Conservation (phyloP, 2,797 vertebrate genomes). For the Phaenicophaeus curvirostris region DNA sequence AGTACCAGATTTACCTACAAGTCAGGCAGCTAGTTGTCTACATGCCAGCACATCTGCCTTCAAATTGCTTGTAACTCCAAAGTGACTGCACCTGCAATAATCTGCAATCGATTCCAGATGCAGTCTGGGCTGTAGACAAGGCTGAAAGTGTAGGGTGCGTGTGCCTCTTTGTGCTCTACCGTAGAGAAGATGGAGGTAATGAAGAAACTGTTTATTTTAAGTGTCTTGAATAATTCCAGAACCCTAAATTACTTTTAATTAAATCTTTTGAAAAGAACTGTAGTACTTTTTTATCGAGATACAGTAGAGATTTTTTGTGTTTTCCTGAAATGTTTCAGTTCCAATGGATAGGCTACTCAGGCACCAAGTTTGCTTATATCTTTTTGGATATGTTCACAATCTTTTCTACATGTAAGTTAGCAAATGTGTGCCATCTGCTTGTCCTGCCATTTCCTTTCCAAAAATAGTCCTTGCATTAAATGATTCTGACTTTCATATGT, state of each 20-base stretch:
- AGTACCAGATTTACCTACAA: slow-evolving; percentile 12
- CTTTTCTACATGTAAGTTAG: neutral
- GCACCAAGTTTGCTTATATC: neutral
- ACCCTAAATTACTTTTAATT: neutral
- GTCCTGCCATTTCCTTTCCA: neutral
- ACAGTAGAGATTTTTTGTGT: neutral
- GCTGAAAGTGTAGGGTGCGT: neutral
- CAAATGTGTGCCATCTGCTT: slow-evolving; percentile 27
- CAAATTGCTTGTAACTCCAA: neutral
- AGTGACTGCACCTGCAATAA: slow-evolving; percentile 24
- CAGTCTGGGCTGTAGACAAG: neutral
- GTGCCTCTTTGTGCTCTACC: neutral
- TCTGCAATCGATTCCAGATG: neutral
- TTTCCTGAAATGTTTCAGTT: neutral
- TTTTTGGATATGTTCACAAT: neutral
- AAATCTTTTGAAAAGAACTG: neutral
- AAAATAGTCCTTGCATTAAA: slow-evolving; percentile 8
- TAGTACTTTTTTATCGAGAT: neutral
- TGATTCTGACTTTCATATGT: slow-evolving; percentile 28
- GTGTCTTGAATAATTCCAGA: neutral
- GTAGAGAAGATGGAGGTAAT: neutral
- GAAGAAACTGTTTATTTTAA: neutral
- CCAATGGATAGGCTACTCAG: neutral
- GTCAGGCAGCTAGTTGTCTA: slow-evolving; percentile 21
- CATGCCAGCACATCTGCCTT: slow-evolving; percentile 38